Base-by-base conservation (phyloP, 2,888 invertebrate genomes). In the Lycocerus yunnanus region DNA sequence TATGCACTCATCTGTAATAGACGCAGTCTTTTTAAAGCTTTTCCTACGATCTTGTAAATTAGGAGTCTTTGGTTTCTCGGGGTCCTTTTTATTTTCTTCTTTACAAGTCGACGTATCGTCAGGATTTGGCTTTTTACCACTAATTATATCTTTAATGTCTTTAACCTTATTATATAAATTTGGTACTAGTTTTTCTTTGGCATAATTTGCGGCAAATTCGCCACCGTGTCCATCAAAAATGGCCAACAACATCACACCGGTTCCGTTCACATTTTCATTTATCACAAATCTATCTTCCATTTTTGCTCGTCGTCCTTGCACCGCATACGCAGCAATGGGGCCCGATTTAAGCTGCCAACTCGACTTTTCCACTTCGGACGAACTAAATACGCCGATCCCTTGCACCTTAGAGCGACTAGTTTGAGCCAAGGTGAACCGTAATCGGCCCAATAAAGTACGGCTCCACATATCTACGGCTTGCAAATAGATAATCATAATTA, bases 201-300 rank as follows among this genome's bases (percentile, higher is more conserved):
- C 96, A 88, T 95, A 97, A 85, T 97, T 95, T 15, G 97, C 97
- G 69, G 97, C 97, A 89, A 95, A 95, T 88, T 97, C 96, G 59
- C 97, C 98, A 68, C 97, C 98, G 86, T 98, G 97, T 0, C 97
- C 97, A 88, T 98, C 97, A 86, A 97, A 97, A 80, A 98, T 93
- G 63, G 97, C 97, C 88, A 95, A 97, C 74, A 98, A 88, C 15
- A 96, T 94, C 70, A 97, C 93, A 16, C 94, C 95, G 15, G 96
- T 95, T 80, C 93, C 92, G 85, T 94, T 93, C 70, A 96, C 92
- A 84, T 96, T 93, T 86, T 94, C 94, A 80, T 95, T 93, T 69
- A 97, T 92, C 72, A 96, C 95, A 86, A 96, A 97, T 84, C 97
- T 90, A 87, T 98, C 97, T 89, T 98, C 98, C 97, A 98, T 98